Percentiles rank a stretch among this genome's conserved stretches.
Evolutionary conservation across 92 coral and sea anemone genomes (phyloP).

Genomic region (Paragorgia papillata): DNA sequence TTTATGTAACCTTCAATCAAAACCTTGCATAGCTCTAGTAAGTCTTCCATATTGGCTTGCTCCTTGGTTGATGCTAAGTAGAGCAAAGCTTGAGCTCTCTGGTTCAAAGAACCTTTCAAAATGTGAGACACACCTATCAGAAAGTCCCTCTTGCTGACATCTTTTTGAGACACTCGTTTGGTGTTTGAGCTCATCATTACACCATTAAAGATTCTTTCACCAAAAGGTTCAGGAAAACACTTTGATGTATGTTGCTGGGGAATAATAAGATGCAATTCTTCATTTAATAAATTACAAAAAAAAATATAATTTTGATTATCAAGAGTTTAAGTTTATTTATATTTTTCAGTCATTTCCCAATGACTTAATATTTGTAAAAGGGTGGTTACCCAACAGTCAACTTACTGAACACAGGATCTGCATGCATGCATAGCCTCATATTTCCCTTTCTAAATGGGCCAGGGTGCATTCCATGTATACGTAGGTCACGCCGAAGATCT

Average conservation of each 20-base stretch:
- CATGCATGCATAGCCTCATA: too few relatives aligned
- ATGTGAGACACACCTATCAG: slow-evolving; percentile 64
- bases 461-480: too few relatives aligned
- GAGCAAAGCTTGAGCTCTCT: slow-evolving; percentile 70
- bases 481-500: too few relatives aligned
- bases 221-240: slow-evolving; percentile 13
- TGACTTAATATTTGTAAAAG: too few relatives aligned
- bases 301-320: too few relatives aligned
- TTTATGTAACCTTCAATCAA: slow-evolving; percentile 66
- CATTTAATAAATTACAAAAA: too few relatives aligned
- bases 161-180: slow-evolving; percentile 34
- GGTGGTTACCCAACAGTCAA: too few relatives aligned
- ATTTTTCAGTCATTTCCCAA: too few relatives aligned
- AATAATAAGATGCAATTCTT: background rate
- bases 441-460: too few relatives aligned
- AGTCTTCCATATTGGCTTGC: slow-evolving; percentile 57
- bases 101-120: slow-evolving; percentile 61
- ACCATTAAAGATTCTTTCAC: slow-evolving; percentile 5
- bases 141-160: slow-evolving; percentile 77
- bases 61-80: slow-evolving; percentile 66
- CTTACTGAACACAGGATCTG: too few relatives aligned
- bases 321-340: too few relatives aligned
- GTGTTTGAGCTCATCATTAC: background rate
- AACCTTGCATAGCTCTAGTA: slow-evolving; percentile 54
- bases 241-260: background rate